These are phyloP conservation scores for Anguilla japonica DNA, from an alignment of 2,113 vertebrate species.

Conservation along the genomic window DNA sequence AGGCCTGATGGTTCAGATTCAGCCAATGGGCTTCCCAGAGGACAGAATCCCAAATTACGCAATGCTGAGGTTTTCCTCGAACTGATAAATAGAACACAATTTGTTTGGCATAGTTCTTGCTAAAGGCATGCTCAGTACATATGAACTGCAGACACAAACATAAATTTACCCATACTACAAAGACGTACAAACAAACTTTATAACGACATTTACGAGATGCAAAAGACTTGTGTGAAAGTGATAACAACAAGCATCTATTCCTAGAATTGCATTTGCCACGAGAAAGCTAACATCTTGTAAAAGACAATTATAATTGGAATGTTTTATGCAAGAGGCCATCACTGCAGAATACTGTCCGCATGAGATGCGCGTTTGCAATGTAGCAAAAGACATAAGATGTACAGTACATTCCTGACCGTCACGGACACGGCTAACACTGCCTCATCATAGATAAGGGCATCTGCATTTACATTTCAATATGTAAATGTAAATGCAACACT, in stretches of 20 bases:
- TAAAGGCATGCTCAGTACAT: not conserved
- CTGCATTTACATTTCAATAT: too few relatives aligned
- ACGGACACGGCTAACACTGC: too few relatives aligned
- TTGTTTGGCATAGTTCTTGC: not conserved
- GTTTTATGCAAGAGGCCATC: not conserved
- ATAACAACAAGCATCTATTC: not conserved
- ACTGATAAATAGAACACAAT: not conserved
- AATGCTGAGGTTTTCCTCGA: not conserved
- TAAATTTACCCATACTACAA: not conserved
- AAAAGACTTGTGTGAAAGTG: not conserved
- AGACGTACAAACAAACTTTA: not conserved
- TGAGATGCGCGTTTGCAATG: slow-evolving; percentile 7
- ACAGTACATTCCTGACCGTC: not conserved
- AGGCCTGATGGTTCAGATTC: not conserved
- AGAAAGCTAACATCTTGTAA: slow-evolving; percentile 5
- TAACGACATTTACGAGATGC: not conserved
- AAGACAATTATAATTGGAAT: not conserved
- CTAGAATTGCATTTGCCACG: slow-evolving; percentile 1
- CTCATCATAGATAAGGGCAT: too few relatives aligned
- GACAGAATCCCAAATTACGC: not conserved
- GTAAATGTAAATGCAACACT: too few relatives aligned
- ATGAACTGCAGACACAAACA: not conserved
- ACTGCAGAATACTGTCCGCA: not conserved
- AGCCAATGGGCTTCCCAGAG: not conserved
- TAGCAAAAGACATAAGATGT: not conserved